phyloP scores from a whole-genome alignment of 2,113 vertebrate genomes.

The Fukomys damarensis region DNA sequence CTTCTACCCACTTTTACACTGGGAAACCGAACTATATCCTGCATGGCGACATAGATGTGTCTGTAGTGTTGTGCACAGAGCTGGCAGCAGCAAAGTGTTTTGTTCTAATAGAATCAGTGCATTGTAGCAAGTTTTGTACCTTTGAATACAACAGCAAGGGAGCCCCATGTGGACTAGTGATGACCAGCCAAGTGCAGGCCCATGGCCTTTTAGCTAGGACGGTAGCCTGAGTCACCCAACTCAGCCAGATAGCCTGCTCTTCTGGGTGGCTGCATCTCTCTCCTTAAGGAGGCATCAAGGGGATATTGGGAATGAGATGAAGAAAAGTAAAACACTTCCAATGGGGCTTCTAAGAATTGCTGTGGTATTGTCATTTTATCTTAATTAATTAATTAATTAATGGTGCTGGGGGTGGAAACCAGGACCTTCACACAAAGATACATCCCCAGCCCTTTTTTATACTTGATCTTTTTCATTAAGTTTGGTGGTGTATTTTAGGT shows the following conservation, averaged over 20 bases:
- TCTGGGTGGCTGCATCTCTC: background rate
- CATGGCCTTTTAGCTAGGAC: background rate
- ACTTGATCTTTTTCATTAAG: too few relatives aligned
- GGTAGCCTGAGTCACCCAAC: too few relatives aligned
- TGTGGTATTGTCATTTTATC: background rate
- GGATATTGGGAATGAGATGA: background rate
- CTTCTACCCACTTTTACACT: background rate
- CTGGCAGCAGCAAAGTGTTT: background rate
- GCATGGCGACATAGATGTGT: accelerated
- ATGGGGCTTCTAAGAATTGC: background rate
- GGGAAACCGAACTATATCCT: background rate
- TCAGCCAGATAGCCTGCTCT: background rate
- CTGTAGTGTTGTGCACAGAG: accelerated
- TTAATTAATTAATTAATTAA: background rate
- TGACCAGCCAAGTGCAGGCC: background rate
- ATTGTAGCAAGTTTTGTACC: background rate
- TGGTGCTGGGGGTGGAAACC: background rate
- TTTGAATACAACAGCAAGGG: background rate
- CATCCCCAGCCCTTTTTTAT: background rate
- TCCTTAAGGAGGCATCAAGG: background rate
- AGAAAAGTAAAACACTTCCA: background rate
- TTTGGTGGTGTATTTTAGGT: too few relatives aligned
- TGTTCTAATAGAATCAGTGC: background rate
- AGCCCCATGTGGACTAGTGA: background rate
- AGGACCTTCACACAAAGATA: background rate